These are phyloP conservation scores for Atta colombica DNA, from an alignment of 1,140 invertebrate species.

Conservation along the genomic window DNA sequence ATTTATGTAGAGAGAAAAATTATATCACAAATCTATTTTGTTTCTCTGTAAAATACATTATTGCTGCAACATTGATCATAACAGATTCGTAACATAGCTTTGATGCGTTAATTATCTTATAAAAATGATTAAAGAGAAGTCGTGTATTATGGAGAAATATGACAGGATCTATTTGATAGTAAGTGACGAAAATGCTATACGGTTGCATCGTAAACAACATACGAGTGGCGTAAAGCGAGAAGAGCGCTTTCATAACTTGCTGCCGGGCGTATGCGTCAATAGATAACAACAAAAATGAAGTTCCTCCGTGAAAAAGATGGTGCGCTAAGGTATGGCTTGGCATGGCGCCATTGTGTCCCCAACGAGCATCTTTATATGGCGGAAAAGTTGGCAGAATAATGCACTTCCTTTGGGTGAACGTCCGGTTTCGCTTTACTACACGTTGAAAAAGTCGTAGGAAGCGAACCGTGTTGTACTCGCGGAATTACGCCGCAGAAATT, in stretches of 20 bases:
- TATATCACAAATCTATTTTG: neutral
- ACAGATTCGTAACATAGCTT: neutral
- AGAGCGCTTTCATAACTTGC: slow-evolving; percentile 49
- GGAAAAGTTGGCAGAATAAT: slow-evolving; percentile 72
- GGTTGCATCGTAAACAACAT: slow-evolving; percentile 37
- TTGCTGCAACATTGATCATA: neutral
- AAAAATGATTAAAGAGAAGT: neutral
- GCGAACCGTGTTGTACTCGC: slow-evolving; percentile 55
- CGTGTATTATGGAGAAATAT: neutral
- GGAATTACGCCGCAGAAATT: slow-evolving; percentile 61
- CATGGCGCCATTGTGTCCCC: slow-evolving; percentile 65
- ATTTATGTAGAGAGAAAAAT: neutral
- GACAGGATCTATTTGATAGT: neutral
- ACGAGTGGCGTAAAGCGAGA: slow-evolving; percentile 40
- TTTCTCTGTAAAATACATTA: neutral
- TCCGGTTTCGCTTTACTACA: slow-evolving; percentile 67
- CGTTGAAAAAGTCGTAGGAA: slow-evolving; percentile 70
- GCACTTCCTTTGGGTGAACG: slow-evolving; percentile 59
- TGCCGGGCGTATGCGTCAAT: slow-evolving; percentile 45
- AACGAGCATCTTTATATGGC: slow-evolving; percentile 66
- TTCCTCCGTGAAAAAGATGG: slow-evolving; percentile 61
- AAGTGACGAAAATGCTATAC: slow-evolving; percentile 16
- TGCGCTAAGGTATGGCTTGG: slow-evolving; percentile 66
- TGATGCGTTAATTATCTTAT: too few relatives aligned
- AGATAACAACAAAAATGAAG: slow-evolving; percentile 64